phyloP scores from a whole-genome alignment of 2,797 vertebrate species.

The Lepus townsendii region DNA sequence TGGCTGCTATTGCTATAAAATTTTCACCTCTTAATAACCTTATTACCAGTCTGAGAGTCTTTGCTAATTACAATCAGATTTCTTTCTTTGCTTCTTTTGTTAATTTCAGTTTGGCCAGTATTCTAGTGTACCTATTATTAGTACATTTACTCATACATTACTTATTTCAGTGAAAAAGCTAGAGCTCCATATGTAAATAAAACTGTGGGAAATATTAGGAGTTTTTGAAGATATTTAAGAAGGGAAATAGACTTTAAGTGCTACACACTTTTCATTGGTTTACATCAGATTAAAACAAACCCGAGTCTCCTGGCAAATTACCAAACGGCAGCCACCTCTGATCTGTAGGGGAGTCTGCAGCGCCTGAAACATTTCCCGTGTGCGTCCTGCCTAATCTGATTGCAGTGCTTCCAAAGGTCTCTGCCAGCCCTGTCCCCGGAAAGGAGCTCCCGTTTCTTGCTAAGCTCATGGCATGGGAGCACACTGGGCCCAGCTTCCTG shows the following conservation, averaged over 20 bases:
- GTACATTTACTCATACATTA: not conserved
- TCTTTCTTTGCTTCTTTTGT: constrained; percentile 30
- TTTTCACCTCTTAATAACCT: constrained; percentile 44
- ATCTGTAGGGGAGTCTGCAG: not conserved
- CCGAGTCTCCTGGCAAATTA: constrained; percentile 12
- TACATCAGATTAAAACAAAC: constrained; percentile 40
- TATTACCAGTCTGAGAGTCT: constrained; percentile 11
- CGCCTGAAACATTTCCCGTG: not conserved
- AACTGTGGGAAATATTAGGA: not conserved
- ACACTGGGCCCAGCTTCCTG: not conserved
- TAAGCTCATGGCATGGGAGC: not conserved
- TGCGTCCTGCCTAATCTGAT: not conserved
- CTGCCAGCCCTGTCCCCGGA: not conserved
- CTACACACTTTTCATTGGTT: not conserved
- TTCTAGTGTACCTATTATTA: not conserved
- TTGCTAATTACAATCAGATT: constrained; percentile 23
- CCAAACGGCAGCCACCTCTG: not conserved
- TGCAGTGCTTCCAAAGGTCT: not conserved
- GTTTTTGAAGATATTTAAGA: not conserved
- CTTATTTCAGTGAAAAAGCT: not conserved
- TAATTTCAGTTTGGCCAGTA: constrained; percentile 19
- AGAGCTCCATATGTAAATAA: not conserved
- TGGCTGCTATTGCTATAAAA: constrained; percentile 10
- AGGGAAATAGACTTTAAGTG: constrained; percentile 6
- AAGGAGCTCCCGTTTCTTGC: not conserved